These are phyloP conservation scores for Drosophila nr. medialis DNA, from an alignment of 2,888 invertebrate species.

Conservation along the genomic window DNA sequence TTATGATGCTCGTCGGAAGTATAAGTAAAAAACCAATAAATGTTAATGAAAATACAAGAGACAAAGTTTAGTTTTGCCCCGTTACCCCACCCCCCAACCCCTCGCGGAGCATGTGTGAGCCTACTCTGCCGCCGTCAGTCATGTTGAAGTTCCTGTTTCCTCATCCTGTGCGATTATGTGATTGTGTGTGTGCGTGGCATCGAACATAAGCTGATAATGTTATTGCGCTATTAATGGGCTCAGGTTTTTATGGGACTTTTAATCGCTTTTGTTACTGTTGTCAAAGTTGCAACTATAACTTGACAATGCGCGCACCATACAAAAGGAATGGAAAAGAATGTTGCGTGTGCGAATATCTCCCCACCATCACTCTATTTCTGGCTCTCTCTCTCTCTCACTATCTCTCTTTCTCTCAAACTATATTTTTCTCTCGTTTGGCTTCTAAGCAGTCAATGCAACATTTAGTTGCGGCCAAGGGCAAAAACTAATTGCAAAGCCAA, in stretches of 20 bases:
- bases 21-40: slow-evolving; percentile 81
- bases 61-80: slow-evolving; percentile 71
- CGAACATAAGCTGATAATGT: slow-evolving; percentile 80
- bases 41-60: slow-evolving; percentile 81
- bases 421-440: slow-evolving; percentile 32
- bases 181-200: slow-evolving; percentile 66
- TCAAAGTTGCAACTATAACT: slow-evolving; percentile 75
- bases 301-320: slow-evolving; percentile 48
- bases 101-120: slow-evolving; percentile 36
- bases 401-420: background rate
- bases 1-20: slow-evolving; percentile 68
- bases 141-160: slow-evolving; percentile 22
- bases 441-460: slow-evolving; percentile 67
- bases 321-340: slow-evolving; percentile 53
- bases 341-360: slow-evolving; percentile 44
- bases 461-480: slow-evolving; percentile 66
- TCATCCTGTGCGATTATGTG: slow-evolving; percentile 25
- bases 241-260: slow-evolving; percentile 81
- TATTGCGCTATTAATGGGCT: slow-evolving; percentile 80
- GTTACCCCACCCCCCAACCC: background rate
- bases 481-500: slow-evolving; percentile 78
- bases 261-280: slow-evolving; percentile 81
- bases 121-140: slow-evolving; percentile 15
- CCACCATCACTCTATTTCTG: background rate
- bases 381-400: background rate